phyloP scores from a whole-genome alignment of 1,140 invertebrate species.

The Drosophila sp. region DNA sequence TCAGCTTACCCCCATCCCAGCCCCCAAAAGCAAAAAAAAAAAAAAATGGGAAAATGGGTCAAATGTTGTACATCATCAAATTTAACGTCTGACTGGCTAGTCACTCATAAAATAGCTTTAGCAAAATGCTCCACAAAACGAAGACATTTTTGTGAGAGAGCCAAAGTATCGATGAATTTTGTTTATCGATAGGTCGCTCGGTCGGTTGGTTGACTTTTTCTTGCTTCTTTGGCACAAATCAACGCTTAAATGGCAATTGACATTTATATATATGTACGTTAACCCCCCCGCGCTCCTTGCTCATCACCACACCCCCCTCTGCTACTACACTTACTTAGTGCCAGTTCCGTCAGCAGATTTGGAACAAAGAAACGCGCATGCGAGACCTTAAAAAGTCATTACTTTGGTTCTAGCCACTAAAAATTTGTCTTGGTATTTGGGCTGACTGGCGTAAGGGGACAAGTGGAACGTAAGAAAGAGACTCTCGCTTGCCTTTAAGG shows the following conservation, averaged over 20 bases:
- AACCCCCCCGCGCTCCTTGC: no score
- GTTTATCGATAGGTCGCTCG: slow-evolving; percentile 20
- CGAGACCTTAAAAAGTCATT: slow-evolving; percentile 64
- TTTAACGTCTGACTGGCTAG: slow-evolving; percentile 63
- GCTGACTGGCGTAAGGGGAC: background rate
- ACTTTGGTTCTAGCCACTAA: slow-evolving; percentile 56
- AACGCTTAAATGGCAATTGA: slow-evolving; percentile 71
- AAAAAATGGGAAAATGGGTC: slow-evolving; percentile 29
- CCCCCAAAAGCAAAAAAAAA: background rate
- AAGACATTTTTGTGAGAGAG: slow-evolving; percentile 44
- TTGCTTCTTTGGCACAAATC: slow-evolving; percentile 53
- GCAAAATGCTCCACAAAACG: slow-evolving; percentile 25
- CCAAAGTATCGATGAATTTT: slow-evolving; percentile 58
- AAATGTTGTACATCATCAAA: slow-evolving; percentile 71
- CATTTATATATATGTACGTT: slow-evolving; percentile 48
- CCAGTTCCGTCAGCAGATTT: slow-evolving; percentile 18
- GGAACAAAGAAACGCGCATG: slow-evolving; percentile 38
- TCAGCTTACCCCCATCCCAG: no score
- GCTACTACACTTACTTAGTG: background rate
- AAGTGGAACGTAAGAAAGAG: no score
- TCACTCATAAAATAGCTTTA: slow-evolving; percentile 50
- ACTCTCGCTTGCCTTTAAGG: no score
- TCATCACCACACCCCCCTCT: background rate
- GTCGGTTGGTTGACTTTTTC: background rate
- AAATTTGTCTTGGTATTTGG: slow-evolving; percentile 61